These are phyloP conservation scores for Varecia variegata DNA, from an alignment of 2,797 vertebrate species.

Conservation along the genomic window DNA sequence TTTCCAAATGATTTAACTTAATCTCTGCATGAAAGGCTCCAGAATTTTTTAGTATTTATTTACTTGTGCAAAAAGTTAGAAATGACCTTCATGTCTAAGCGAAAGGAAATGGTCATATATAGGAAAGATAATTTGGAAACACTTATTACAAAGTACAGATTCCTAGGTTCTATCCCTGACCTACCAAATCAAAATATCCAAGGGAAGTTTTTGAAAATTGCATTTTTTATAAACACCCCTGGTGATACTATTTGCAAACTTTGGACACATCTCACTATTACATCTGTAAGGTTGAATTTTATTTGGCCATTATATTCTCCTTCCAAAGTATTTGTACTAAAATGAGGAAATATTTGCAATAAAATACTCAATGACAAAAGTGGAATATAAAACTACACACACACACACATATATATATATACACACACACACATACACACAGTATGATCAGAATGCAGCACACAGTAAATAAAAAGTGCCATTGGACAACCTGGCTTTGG, in stretches of 20 bases:
- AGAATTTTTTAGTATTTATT: neutral
- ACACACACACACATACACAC: neutral
- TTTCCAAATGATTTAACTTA: neutral
- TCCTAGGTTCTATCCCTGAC: neutral
- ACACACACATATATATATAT: neutral
- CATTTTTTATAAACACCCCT: neutral
- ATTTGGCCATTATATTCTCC: neutral
- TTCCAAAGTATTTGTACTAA: neutral
- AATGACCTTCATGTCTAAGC: neutral
- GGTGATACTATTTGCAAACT: neutral
- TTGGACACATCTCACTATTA: neutral
- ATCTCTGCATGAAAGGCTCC: neutral
- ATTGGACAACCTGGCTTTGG: neutral
- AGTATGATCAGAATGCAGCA: neutral
- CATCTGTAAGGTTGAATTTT: neutral
- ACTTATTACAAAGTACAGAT: neutral
- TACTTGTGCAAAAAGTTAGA: neutral
- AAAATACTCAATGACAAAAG: neutral
- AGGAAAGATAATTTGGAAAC: neutral
- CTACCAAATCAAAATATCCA: slow-evolving; percentile 9
- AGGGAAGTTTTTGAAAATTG: neutral
- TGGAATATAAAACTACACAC: neutral
- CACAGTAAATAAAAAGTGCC: neutral
- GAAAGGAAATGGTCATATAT: neutral
- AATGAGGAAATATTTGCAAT: neutral